Base-by-base conservation (phyloP, 2,797 vertebrate genomes). In the Squalus acanthias region DNA sequence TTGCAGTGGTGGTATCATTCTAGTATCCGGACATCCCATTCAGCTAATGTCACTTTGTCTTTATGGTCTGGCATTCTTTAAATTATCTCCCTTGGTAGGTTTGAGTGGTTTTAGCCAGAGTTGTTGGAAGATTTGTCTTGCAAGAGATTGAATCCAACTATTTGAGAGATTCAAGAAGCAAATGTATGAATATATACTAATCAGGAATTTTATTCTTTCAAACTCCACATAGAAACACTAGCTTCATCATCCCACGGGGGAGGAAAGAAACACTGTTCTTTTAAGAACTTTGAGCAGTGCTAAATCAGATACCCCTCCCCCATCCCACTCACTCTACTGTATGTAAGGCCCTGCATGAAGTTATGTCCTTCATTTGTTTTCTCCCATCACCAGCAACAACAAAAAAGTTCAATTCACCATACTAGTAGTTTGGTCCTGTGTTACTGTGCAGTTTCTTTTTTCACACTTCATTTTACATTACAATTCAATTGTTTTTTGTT, bases 121-220 rank as follows among this genome's bases (percentile, higher is more conserved):
- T 82, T 82, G 79, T 82, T 82, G n/a, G 79, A 91, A 91, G 53
- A 60, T 91, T 91, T 57, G 53, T 89, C 50, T 12, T 89, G 87
- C 46, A 85, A 89, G 39, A 29, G 53, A 60, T 88, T 88, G 17
- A 53, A 88, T 88, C 39, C 85, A 88, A 0, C 3, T 53, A 26
- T 88, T 87, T 88, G 46, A 7, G 24, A 88, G 9, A 26, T 46
- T 26, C 46, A 85, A 22, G 39, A 85, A 20, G 13, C 4, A 85
- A 39, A 17, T 82, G 79, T 85, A 24, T 74, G 72, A 74, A 46
- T 87, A 8, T 53, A 46, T 87, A 7, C 22, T 3, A 50, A 87
- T 82, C n/a, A 82, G 39, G 13, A 82, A 46, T 63, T 17, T 63
- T 60, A 91, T 33, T 60, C 50, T 53, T 33, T 91, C 88, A 91